phyloP scores from a whole-genome alignment of 1,140 invertebrate species.

The Parasteatoda tepidariorum region DNA sequence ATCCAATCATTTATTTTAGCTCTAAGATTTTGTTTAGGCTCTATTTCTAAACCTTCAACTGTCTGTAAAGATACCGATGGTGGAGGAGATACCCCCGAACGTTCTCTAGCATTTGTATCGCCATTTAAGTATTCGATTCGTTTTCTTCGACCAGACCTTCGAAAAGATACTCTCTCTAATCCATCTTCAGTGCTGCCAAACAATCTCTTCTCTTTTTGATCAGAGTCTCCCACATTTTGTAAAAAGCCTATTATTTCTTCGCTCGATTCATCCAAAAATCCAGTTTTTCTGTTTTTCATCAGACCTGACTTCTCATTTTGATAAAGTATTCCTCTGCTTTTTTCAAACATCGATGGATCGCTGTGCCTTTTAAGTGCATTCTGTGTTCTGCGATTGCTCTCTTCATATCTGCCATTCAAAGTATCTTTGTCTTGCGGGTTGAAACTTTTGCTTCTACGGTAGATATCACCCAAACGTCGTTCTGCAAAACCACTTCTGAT shows the following conservation, averaged over 20 bases:
- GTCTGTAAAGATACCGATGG: neutral
- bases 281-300: constrained; percentile 87
- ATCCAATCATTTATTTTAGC: constrained; percentile 56
- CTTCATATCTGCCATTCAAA: constrained; percentile 73
- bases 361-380: constrained; percentile 72
- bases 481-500: constrained; percentile 76
- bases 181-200: constrained; percentile 76
- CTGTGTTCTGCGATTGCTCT: constrained; percentile 63
- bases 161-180: constrained; percentile 85
- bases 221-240: constrained; percentile 73
- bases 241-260: constrained; percentile 16
- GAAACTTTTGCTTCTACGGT: neutral
- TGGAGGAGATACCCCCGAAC: constrained; percentile 76
- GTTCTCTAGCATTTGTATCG: constrained; percentile 77
- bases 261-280: constrained; percentile 83
- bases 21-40: constrained; percentile 23
- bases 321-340: constrained; percentile 70
- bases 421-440: constrained; percentile 53
- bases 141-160: constrained; percentile 77
- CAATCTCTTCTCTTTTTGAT: constrained; percentile 81
- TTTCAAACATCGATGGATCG: constrained; percentile 64
- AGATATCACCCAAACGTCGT: constrained; percentile 55
- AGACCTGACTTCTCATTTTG: constrained; percentile 75
- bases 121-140: constrained; percentile 78
- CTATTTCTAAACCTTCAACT: neutral